Percentiles rank a stretch among this genome's conserved stretches.
phyloP scores from a whole-genome alignment of 2,888 invertebrate species.

The Morpho helenor region DNA sequence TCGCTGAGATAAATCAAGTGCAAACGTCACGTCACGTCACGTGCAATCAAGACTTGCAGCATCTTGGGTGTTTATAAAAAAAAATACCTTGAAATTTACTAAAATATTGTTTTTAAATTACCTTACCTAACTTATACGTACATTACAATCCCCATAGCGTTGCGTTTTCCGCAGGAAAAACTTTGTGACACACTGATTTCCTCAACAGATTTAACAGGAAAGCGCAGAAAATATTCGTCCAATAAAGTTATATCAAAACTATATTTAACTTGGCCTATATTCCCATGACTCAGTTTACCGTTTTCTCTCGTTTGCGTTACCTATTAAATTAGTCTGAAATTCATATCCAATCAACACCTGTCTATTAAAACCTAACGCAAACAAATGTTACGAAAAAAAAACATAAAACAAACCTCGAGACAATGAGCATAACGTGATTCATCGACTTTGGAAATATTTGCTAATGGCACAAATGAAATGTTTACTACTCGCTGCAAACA shows the following conservation, averaged over 20 bases:
- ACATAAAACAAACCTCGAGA: constrained; percentile 40
- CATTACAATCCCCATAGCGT: no score
- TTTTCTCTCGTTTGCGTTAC: constrained; percentile 27
- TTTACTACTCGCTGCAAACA: constrained; percentile 1
- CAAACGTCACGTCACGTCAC: no score
- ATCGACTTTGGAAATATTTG: constrained; percentile 55
- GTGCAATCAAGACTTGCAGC: no score
- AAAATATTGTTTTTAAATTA: no score
- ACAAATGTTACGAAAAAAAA: constrained; percentile 46
- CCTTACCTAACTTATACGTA: no score
- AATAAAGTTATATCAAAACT: background rate
- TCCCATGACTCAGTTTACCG: constrained; percentile 8
- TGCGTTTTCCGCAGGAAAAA: no score
- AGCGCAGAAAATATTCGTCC: no score
- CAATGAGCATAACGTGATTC: constrained; percentile 57
- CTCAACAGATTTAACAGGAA: no score
- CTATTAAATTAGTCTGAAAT: constrained; percentile 40
- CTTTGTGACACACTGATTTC: no score
- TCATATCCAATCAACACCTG: constrained; percentile 52
- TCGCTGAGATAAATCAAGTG: no score
- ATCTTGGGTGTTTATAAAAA: no score
- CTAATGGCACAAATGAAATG: constrained; percentile 32
- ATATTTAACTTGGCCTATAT: constrained; percentile 9
- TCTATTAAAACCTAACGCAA: constrained; percentile 49
- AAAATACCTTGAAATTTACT: no score